These are phyloP conservation scores for Oncopodura yosiiana DNA, from an alignment of 1,140 invertebrate genomes.

Conservation along the genomic window DNA sequence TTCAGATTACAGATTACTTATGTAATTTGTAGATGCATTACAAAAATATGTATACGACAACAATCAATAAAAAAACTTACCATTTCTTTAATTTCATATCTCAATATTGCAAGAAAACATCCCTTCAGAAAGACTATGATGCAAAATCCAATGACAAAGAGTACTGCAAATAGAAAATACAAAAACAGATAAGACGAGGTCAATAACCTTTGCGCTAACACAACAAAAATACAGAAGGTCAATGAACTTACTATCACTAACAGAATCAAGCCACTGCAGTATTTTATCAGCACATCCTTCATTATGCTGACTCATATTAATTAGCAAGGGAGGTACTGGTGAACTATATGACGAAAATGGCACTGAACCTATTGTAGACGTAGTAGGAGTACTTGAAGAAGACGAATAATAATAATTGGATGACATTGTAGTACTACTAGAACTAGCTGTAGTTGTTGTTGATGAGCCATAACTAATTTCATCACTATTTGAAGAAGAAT, in stretches of 20 bases:
- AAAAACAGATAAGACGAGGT: no score
- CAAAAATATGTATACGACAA: no score
- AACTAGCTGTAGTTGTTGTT: not conserved
- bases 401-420: no score
- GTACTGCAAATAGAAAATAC: no score
- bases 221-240: no score
- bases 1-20: no score
- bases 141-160: conserved; percentile 78
- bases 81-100: conserved; percentile 46
- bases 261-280: conserved; percentile 60
- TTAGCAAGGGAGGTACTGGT: not conserved
- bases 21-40: no score
- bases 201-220: no score
- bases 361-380: conserved; percentile 3
- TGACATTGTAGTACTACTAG: not conserved
- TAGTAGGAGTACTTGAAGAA: not conserved
- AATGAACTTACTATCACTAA: no score
- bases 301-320: conserved; percentile 19
- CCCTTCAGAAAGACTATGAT: conserved; percentile 81
- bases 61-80: no score
- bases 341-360: not conserved
- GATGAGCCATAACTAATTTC: no score
- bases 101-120: conserved; percentile 75
- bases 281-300: conserved; percentile 59
- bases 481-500: no score